Conservation (phyloP, 2,113 vertebrate genomes). For the Phylloscopus whistleri region DNA sequence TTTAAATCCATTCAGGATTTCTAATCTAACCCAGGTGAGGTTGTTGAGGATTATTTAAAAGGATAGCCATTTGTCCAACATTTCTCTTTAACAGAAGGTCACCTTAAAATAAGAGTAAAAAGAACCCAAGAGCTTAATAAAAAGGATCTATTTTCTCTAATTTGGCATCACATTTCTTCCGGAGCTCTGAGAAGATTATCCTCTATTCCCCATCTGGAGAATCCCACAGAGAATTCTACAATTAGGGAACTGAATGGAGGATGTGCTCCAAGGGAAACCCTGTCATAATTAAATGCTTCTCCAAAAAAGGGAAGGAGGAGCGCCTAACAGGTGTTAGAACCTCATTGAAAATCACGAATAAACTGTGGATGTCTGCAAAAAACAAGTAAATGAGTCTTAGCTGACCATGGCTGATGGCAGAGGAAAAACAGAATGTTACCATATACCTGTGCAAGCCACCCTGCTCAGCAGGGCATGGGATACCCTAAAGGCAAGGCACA, state of each 20-base stretch:
- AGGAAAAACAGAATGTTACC: neutral
- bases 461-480: neutral
- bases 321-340: neutral
- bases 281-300: constrained; percentile 54
- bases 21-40: constrained; percentile 3
- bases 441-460: neutral
- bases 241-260: constrained; percentile 45
- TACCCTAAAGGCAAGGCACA: neutral
- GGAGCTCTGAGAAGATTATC: constrained; percentile 59
- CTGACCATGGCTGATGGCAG: neutral
- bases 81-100: constrained; percentile 25
- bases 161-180: constrained; percentile 63
- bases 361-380: neutral
- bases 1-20: neutral
- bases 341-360: neutral
- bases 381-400: neutral
- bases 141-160: constrained; percentile 66
- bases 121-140: constrained; percentile 54
- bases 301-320: neutral
- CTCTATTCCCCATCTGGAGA: constrained; percentile 61
- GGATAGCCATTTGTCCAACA: neutral
- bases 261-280: constrained; percentile 47
- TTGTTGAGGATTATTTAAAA: constrained; percentile 22
- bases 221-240: constrained; percentile 57
- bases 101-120: constrained; percentile 53